Base-by-base conservation (phyloP, 1,140 invertebrate genomes). In the Gryllus bimaculatus region DNA sequence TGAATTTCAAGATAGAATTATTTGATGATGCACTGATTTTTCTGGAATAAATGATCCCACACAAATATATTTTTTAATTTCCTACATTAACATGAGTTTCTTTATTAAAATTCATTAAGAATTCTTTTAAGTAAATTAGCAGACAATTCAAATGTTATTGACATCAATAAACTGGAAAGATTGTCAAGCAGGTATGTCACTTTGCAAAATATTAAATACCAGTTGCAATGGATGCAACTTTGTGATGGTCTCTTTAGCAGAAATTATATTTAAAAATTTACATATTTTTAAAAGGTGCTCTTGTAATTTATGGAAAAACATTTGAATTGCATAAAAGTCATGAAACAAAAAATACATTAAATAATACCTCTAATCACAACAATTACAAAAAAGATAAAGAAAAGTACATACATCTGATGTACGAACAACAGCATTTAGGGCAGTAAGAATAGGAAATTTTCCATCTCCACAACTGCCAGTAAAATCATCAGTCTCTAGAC, bases 401-500 rank as follows among this genome's bases (percentile, higher is more conserved):
- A 48, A 49, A 20, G 20, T 74, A 75, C 73, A 79, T 47, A 26
- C 15, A n/a, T 48, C 78, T 39, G 20, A 76, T 12, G 80, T 66
- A 49, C 78, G 87, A 81, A 86, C 54, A 13, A 82, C 85, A 8
- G 83, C 80, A 80, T 90, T 90, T 26, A 93, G 87, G 7, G 88
- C 84, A 54, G 84, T 88, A 21, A 92, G 81, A 8, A 93, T 83
- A 8, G 91, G 89, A 83, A 88, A 92, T 76, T 87, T 85, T 79
- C 82, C 83, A 12, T 80, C 81, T n/a, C 89, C 87, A 81, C 91
- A 93, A 0, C 84, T 80, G 2, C 90, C 91, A 10, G 81, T 84
- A 82, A 93, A 93, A 83, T 94, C 93, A 82, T 94, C 93, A 75
- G 90, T 91, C 80, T 94, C 93, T 8, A 94, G 87, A 81, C 90